Conservation (phyloP, 2,888 invertebrate genomes). For the Amiota minor region DNA sequence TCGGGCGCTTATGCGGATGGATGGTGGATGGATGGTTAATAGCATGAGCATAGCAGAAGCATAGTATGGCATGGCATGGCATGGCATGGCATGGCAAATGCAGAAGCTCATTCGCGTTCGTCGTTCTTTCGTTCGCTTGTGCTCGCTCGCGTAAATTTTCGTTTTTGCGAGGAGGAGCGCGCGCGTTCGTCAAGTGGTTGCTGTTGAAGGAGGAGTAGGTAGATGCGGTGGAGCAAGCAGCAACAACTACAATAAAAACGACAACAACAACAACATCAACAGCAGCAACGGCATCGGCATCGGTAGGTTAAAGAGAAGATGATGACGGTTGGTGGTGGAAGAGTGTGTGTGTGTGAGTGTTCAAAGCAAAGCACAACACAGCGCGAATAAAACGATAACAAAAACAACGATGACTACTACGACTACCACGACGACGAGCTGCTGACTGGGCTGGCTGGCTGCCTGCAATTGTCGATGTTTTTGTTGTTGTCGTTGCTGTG, state of each 20-base stretch:
- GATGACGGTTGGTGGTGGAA: conserved; percentile 27
- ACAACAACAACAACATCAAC: conserved; percentile 8
- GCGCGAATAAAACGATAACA: conserved; percentile 12
- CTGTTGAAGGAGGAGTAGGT: neutral
- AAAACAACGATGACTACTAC: conserved; percentile 11
- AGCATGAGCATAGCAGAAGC: too few species aligned
- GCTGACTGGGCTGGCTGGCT: conserved; percentile 17
- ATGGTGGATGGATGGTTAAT: too few species aligned
- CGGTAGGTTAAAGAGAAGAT: conserved; percentile 11
- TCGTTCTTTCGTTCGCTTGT: conserved; percentile 11
- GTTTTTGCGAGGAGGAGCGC: conserved; percentile 19
- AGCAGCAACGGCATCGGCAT: conserved; percentile 10
- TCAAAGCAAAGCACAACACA: neutral
- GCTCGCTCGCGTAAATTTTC: conserved; percentile 21
- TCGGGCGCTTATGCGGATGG: too few species aligned
- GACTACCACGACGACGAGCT: neutral
- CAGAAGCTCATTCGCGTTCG: conserved; percentile 13
- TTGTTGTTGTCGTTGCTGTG: conserved; percentile 44
- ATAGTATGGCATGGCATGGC: too few species aligned
- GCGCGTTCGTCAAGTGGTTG: conserved; percentile 24
- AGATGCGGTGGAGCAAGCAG: conserved; percentile 7
- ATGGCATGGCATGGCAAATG: neutral
- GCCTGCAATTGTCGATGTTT: conserved; percentile 22
- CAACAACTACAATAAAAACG: neutral
- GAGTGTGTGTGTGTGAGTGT: neutral